phyloP scores from a whole-genome alignment of 2,888 invertebrate genomes.

The Epistrophella euchroma region DNA sequence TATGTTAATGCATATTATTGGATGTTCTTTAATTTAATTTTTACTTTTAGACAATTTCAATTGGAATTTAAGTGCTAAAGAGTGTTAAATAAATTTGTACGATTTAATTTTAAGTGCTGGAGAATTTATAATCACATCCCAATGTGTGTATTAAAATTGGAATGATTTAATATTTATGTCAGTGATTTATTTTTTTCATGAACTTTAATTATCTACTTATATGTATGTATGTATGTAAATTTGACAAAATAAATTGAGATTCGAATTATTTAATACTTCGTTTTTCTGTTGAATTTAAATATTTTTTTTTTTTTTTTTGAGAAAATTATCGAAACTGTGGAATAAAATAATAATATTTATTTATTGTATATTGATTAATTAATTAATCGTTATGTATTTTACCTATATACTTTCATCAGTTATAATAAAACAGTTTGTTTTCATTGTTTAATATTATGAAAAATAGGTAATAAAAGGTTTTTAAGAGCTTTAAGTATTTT shows the following conservation, averaged over 20 bases:
- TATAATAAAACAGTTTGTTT: too few species aligned
- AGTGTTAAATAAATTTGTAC: not conserved
- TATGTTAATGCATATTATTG: not conserved
- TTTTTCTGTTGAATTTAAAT: not conserved
- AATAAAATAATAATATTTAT: not conserved
- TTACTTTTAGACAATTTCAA: not conserved
- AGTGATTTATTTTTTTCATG: slow-evolving; percentile 18
- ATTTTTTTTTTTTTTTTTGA: not conserved
- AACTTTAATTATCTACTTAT: not conserved
- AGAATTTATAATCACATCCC: slow-evolving; percentile 2
- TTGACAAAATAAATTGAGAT: not conserved
- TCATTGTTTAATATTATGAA: too few species aligned
- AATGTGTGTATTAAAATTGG: not conserved
- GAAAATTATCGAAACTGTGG: not conserved
- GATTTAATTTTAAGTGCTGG: slow-evolving; percentile 13
- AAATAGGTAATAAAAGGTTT: too few species aligned
- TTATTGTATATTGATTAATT: too few species aligned
- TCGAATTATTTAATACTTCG: not conserved
- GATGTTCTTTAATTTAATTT: slow-evolving; percentile 37
- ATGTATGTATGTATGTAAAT: too few species aligned
- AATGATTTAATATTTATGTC: not conserved
- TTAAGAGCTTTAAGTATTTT: too few species aligned
- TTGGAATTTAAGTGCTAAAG: slow-evolving; percentile 25
- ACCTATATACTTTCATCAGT: too few species aligned
- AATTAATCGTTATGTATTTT: too few species aligned